Base-by-base conservation (phyloP, 2,113 vertebrate genomes). In the Pontoporia blainvillei region DNA sequence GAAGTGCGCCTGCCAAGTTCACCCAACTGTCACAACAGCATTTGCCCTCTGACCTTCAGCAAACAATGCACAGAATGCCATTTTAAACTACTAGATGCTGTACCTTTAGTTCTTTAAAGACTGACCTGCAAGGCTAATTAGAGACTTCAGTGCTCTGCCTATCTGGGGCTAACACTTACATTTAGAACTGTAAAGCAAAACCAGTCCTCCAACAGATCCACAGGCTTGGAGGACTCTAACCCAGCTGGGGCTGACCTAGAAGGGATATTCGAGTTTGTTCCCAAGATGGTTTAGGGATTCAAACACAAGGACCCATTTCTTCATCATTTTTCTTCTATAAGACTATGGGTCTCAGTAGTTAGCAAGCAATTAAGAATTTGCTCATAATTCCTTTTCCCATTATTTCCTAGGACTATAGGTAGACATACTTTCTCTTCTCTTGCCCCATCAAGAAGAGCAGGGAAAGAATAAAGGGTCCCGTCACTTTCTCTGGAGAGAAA, bases 1-100 rank as follows among this genome's bases (percentile, higher is more conserved):
- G 94, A 85, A 95, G 78, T 96, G 29, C 95, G 93, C 73, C 95
- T 84, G 61, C 76, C 90, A 97, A 91, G 91, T 96, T 96, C 91
- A 95, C 54, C 79, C 6, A 64, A 90, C 96, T 98, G 98, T 99
- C 98, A 99, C 98, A 98, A 98, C 98, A 98, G 97, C 90, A 7
- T 97, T 97, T 98, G 96, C 97, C 98, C 98, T 98, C 95, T 98
- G 98, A 99, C 98, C 98, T 97, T 98, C 86, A 97, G 97, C 96
- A 98, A 99, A 98, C 97, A 98, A 96, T 98, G 96, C 97, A 0
- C 94, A 97, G 93, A 97, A 98, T 97, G 96, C 96, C 96, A 98
- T 98, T 98, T 97, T 98, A 97, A 98, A 97, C 93, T 95, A 84
- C 83, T 98, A 79, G 85, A 78, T 91, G 66, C 36, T 25, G 57